Percentiles rank a stretch among this genome's conserved stretches.
Conservation (phyloP, 1,140 invertebrate species). For the Chlorops oryzae region DNA sequence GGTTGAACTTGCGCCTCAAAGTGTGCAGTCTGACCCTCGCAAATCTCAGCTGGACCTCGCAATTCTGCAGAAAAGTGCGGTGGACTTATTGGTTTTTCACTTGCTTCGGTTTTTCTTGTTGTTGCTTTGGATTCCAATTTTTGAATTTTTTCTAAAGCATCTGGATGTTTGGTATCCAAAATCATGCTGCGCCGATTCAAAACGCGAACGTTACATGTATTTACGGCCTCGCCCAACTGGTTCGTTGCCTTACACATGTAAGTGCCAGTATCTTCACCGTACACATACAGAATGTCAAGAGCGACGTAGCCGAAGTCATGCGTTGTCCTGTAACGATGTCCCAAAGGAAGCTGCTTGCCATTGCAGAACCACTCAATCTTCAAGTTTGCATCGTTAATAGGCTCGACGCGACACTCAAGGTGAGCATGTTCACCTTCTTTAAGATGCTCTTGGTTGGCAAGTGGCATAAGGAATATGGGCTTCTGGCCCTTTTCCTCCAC, state of each 20-base stretch:
- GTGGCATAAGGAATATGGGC: slow-evolving; percentile 79
- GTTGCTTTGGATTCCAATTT: slow-evolving; percentile 78
- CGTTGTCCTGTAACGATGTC: slow-evolving; percentile 83
- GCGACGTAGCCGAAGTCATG: slow-evolving; percentile 96
- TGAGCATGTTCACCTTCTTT: slow-evolving; percentile 90
- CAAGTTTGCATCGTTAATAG: slow-evolving; percentile 90
- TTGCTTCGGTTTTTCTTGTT: slow-evolving; percentile 69
- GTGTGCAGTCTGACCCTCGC: slow-evolving; percentile 81
- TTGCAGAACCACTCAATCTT: slow-evolving; percentile 95
- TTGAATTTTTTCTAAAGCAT: slow-evolving; percentile 85
- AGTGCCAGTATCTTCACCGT: slow-evolving; percentile 87
- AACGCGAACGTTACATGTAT: slow-evolving; percentile 81
- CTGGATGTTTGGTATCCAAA: slow-evolving; percentile 86
- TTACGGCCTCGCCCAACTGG: slow-evolving; percentile 83
- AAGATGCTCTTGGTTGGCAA: slow-evolving; percentile 76
- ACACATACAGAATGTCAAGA: slow-evolving; percentile 87
- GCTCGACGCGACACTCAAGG: slow-evolving; percentile 91
- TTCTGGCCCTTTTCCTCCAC: slow-evolving; percentile 71
- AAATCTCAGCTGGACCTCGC: slow-evolving; percentile 74
- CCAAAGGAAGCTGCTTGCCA: slow-evolving; percentile 68
- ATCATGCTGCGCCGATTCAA: slow-evolving; percentile 75
- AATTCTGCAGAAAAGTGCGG: slow-evolving; percentile 79
- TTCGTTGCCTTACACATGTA: slow-evolving; percentile 94
- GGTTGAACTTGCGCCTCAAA: slow-evolving; percentile 90
- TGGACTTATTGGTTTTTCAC: slow-evolving; percentile 68